Evolutionary conservation across 1,140 invertebrate genomes (phyloP).

Genomic region (Halictus rubicundus): DNA sequence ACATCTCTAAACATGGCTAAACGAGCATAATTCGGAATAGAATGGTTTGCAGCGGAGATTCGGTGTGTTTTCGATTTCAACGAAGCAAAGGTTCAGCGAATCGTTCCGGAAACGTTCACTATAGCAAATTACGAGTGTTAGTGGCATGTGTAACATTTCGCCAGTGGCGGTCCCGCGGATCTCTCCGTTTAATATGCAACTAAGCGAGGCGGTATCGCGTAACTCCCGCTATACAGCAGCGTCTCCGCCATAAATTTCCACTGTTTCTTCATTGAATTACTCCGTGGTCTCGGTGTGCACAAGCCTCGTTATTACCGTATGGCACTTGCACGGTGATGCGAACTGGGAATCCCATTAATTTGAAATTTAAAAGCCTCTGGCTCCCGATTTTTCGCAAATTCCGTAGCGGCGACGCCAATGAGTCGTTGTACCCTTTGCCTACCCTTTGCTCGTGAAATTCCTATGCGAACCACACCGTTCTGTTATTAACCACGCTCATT

Average conservation of each 20-base stretch:
- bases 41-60: too few species aligned
- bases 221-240: neutral
- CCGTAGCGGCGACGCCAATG: too few species aligned
- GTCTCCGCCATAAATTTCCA: slow-evolving; percentile 19
- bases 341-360: slow-evolving; percentile 4
- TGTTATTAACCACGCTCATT: too few species aligned
- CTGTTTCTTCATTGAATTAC: slow-evolving; percentile 36
- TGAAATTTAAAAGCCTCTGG: slow-evolving; percentile 16
- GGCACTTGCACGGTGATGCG: neutral
- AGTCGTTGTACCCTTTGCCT: neutral
- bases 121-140: neutral
- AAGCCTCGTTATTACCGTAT: slow-evolving; percentile 8
- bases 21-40: too few species aligned
- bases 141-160: neutral
- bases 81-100: too few species aligned
- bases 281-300: neutral
- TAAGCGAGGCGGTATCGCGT: neutral
- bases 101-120: neutral
- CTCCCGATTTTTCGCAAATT: neutral
- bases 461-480: too few species aligned
- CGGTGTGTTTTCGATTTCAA: too few species aligned
- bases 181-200: neutral
- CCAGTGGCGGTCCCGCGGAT: neutral
- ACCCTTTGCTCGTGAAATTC: too few species aligned
- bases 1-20: too few species aligned